phyloP scores from a whole-genome alignment of 2,888 invertebrate species.

The Alloscopus bannaensis region DNA sequence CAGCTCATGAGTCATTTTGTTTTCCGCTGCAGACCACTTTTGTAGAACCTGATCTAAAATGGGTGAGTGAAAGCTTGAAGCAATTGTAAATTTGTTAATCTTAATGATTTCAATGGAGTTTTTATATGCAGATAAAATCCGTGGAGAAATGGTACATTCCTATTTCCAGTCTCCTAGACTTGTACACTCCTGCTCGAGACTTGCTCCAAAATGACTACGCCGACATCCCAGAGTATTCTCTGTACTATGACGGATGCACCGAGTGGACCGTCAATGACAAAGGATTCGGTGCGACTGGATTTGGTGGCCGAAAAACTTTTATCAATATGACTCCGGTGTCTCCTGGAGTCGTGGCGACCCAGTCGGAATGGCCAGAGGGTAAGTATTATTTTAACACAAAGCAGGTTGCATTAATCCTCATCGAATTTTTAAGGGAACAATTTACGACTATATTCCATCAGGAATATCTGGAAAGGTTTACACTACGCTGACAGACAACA shows the following conservation, averaged over 20 bases:
- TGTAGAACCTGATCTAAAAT: too few species aligned
- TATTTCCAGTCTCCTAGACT: constrained; percentile 2
- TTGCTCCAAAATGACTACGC: not conserved
- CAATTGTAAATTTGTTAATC: too few species aligned
- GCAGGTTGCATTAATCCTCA: too few species aligned
- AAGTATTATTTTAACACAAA: not conserved
- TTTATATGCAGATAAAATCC: too few species aligned
- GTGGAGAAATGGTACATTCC: too few species aligned
- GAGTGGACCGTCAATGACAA: constrained; percentile 8
- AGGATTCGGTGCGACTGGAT: constrained; percentile 11
- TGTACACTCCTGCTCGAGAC: constrained; percentile 17
- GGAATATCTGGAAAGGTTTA: constrained; percentile 22
- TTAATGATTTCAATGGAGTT: too few species aligned
- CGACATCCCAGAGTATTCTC: not conserved
- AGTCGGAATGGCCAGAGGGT: not conserved
- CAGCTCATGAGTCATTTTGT: too few species aligned
- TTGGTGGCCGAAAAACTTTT: not conserved
- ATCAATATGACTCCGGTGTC: not conserved
- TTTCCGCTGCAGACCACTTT: too few species aligned
- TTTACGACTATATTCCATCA: too few species aligned
- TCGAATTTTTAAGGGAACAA: too few species aligned
- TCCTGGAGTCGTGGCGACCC: constrained; percentile 4
- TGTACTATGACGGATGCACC: constrained; percentile 30
- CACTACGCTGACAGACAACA: constrained; percentile 48
- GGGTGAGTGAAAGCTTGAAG: too few species aligned